Base-by-base conservation (phyloP, 2,113 vertebrate genomes). In the Mobula birostris region DNA sequence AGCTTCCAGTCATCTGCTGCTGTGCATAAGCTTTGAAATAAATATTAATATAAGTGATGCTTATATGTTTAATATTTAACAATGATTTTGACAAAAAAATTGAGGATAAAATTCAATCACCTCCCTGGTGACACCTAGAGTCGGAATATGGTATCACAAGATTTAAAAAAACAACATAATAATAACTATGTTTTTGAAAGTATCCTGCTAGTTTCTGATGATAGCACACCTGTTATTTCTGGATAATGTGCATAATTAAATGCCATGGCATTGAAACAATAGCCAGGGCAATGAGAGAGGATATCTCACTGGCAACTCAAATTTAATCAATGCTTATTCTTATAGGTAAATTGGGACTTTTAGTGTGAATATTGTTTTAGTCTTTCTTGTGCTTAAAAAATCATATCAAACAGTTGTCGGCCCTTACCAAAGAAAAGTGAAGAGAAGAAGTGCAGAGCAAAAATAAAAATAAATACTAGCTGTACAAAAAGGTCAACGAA, bases 121-220 rank as follows among this genome's bases (percentile, higher is more conserved):
- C 56, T 24, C 68, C 70, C n/a, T 72, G 70, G 68, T 8, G 91
- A 93, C 91, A 93, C 32, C 91, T 36, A 93, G 68, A 74, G 91
- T 4, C 36, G 9, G 91, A 93, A 93, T 1, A 76, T 48, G 36
- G 36, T 17, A 93, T 76, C 48, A 72, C 66, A 93, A 76, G 91
- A 29, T 76, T 48, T 48, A 15, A 61, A 93, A 90, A 63, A 5
- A 2, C 48, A 4, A 48, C 48, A 48, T 48, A 36, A 36, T 36
- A 36, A 48, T 48, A 48, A 48, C 48, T 56, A 87, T 11, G 32
- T 66, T 90, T 90, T 90, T 90, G 14, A 90, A 66, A 19, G 29
- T 3, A 90, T 90, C 15, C 29, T 36, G 19, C 15, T 66, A 66
- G 66, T 90, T 14, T 88, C 85, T 90, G 8, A 66, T 66, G 7